Percentiles rank a stretch among this genome's conserved stretches.
phyloP scores from a whole-genome alignment of 2,888 invertebrate genomes.

The Syrphus vitripennis region DNA sequence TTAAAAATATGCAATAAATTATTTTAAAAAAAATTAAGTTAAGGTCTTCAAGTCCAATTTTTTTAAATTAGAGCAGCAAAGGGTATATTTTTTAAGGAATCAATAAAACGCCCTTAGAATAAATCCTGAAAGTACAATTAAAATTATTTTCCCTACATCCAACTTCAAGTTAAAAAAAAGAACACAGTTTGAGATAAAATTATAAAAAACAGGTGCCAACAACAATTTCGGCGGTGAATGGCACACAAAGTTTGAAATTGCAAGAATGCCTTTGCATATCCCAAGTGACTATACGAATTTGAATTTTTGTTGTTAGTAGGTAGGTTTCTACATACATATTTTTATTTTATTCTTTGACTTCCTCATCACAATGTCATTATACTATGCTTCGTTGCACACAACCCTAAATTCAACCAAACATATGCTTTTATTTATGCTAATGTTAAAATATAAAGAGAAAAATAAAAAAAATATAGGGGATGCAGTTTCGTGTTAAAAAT shows the following conservation, averaged over 20 bases:
- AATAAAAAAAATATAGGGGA: not conserved
- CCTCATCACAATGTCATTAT: not conserved
- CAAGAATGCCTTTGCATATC: constrained; percentile 14
- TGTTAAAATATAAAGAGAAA: not conserved
- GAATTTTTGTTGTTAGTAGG: not conserved
- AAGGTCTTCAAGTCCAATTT: too few species aligned
- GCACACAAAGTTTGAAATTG: constrained; percentile 58
- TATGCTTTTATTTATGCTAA: not conserved
- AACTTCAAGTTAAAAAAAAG: not conserved
- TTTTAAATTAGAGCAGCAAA: too few species aligned
- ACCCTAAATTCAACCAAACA: not conserved
- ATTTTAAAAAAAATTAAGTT: too few species aligned
- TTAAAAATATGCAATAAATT: too few species aligned
- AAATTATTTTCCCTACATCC: not conserved
- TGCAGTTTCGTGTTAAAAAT: not conserved
- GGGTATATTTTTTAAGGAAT: too few species aligned
- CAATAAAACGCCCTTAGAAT: not conserved
- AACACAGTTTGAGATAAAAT: constrained; percentile 9
- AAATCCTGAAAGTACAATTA: not conserved
- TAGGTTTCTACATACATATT: not conserved
- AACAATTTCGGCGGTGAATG: constrained; percentile 54
- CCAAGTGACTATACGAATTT: not conserved
- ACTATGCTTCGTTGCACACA: not conserved
- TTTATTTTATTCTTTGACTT: constrained; percentile 16
- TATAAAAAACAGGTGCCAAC: constrained; percentile 44